Percentiles rank a stretch among this genome's conserved stretches.
Evolutionary conservation across 2,888 invertebrate species (phyloP).

Genomic region (Cheilosia urbana): DNA sequence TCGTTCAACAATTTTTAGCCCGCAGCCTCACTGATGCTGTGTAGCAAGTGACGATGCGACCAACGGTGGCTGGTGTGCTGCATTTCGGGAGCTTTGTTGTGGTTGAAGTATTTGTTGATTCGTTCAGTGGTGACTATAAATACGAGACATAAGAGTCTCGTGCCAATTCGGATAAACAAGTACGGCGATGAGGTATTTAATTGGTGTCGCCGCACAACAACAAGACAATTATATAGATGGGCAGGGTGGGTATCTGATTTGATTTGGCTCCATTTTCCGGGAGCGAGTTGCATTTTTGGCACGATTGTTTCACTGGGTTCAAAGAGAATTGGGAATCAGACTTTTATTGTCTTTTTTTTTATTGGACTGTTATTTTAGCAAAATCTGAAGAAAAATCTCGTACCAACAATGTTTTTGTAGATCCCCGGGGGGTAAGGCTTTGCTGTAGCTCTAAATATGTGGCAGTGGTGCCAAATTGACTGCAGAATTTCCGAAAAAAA

Average conservation of each 20-base stretch:
- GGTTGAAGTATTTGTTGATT: slow-evolving; percentile 26
- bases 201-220: slow-evolving; percentile 57
- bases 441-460: no score
- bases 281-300: slow-evolving; percentile 3
- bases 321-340: background rate
- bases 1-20: slow-evolving; percentile 20
- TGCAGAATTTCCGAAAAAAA: no score
- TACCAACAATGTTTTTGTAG: no score
- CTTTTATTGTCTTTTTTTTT: no score
- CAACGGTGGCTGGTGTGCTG: background rate
- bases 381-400: no score
- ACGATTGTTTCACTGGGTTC: background rate
- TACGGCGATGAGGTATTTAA: slow-evolving; percentile 66
- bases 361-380: no score
- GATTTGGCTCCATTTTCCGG: slow-evolving; percentile 40
- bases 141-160: slow-evolving; percentile 51
- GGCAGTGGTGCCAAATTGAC: no score
- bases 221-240: slow-evolving; percentile 8
- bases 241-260: slow-evolving; percentile 16
- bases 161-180: slow-evolving; percentile 69
- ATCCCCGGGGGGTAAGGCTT: no score
- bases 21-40: background rate
- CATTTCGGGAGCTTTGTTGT: slow-evolving; percentile 11
- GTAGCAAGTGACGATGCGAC: slow-evolving; percentile 1
- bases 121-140: slow-evolving; percentile 33